Base-by-base conservation (phyloP, 2,888 invertebrate genomes). In the Mimachlamys varia region DNA sequence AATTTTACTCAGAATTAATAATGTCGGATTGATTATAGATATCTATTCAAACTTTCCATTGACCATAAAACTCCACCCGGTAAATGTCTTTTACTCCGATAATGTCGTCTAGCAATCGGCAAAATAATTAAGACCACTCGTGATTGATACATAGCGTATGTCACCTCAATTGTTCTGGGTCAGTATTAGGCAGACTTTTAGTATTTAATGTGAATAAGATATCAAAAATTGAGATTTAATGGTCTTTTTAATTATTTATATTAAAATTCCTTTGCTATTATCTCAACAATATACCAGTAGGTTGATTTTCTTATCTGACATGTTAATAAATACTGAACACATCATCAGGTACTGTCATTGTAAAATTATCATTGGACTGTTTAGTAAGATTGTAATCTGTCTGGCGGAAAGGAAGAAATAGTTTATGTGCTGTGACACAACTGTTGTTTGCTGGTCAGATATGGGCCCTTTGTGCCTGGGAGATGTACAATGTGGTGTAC, bases 11-110 rank as follows among this genome's bases (percentile, higher is more conserved):
- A 33, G 27, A 76, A 76, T 76, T 76, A 33, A 76, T 76, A 76
- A 76, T 76, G 13, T 33, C 33, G 27, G 27, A 76, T 76, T 27
- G 76, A 27, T 76, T 76, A 76, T 76, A 33, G 27, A 76, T 76
- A 76, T 33, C 33, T 76, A 76, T 76, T 76, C 76, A 76, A 76
- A 76, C 76, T 27, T 76, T 76, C 76, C 17, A 76, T 76, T 76
- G 76, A 76, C 76, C 76, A 76, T 76, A 76, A 76, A 58, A 76
- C 27, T 27, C 76, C 76, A 76, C 27, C 76, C 27, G 76, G 27
- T 27, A 76, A 76, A 76, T 76, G 4, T 13, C 76, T 76, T 33
- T 33, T 33, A 33, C 2, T 2, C 27, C 22, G 62, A 76, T 76
- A 76, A 76, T 76, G 76, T 27, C 33, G 17, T 62, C 76, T 15